Conservation (phyloP, 2,113 vertebrate genomes). For the Opisthocomus hoazin region DNA sequence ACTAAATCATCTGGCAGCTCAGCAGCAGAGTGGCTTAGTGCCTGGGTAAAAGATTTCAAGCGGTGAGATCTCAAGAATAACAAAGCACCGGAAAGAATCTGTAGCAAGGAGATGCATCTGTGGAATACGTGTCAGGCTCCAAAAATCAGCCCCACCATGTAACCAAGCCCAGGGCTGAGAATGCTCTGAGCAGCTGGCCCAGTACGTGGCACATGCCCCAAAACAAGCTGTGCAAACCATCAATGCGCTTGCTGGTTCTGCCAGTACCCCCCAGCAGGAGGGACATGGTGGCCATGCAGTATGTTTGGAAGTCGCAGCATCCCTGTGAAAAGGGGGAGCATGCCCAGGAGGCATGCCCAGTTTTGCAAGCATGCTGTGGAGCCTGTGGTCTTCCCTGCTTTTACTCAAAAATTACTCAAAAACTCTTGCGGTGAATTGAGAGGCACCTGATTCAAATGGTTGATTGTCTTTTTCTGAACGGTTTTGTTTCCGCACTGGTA, state of each 20-base stretch:
- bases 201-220: neutral
- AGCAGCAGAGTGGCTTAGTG: neutral
- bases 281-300: neutral
- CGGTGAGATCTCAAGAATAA: neutral
- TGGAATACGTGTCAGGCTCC: neutral
- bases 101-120: neutral
- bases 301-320: neutral
- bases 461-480: neutral
- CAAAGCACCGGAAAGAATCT: neutral
- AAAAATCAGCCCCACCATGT: neutral
- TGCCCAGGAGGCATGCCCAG: neutral
- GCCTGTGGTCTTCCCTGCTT: neutral
- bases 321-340: neutral
- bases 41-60: neutral
- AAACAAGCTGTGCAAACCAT: neutral
- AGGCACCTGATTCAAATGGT: neutral
- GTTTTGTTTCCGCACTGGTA: neutral
- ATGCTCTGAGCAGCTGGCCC: neutral
- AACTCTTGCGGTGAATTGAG: neutral
- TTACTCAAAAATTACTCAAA: neutral
- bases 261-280: neutral
- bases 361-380: rapidly evolving
- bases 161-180: neutral
- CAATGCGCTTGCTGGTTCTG: neutral
- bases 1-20: constrained; percentile 12